phyloP scores from a whole-genome alignment of 2,888 invertebrate genomes.

The Toxonevra muliebris region DNA sequence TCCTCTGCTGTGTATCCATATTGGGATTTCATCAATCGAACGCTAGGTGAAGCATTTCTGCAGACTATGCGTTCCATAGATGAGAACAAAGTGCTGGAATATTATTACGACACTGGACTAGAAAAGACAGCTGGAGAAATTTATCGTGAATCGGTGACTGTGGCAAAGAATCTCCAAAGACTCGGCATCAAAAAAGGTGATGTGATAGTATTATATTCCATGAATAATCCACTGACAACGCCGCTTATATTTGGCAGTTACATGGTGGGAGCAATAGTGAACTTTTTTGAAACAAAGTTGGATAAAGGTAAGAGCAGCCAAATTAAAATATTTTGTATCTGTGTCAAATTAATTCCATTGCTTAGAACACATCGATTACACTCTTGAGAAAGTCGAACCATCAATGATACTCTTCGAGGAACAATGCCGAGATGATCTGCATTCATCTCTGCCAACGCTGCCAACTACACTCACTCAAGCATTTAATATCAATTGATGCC shows the following conservation, averaged over 20 bases:
- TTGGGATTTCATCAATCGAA: constrained; percentile 18
- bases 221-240: constrained; percentile 29
- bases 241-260: constrained; percentile 37
- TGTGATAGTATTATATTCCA: constrained; percentile 33
- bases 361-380: constrained; percentile 31
- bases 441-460: constrained; percentile 20
- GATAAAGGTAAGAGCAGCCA: constrained; percentile 36
- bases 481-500: constrained; percentile 30
- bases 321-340: no score
- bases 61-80: constrained; percentile 8
- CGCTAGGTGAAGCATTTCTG: constrained; percentile 24
- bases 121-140: constrained; percentile 33
- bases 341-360: no score
- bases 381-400: constrained; percentile 33
- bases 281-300: constrained; percentile 40
- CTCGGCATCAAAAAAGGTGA: constrained; percentile 38
- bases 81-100: constrained; percentile 31
- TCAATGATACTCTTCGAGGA: constrained; percentile 38
- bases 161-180: constrained; percentile 33
- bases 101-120: constrained; percentile 33
- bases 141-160: constrained; percentile 30
- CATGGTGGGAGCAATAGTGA: constrained; percentile 35
- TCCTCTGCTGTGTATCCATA: constrained; percentile 15
- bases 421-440: constrained; percentile 24
- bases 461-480: constrained; percentile 28